These are phyloP conservation scores for Charanyca ferruginea DNA, from an alignment of 2,888 invertebrate species.

Conservation along the genomic window DNA sequence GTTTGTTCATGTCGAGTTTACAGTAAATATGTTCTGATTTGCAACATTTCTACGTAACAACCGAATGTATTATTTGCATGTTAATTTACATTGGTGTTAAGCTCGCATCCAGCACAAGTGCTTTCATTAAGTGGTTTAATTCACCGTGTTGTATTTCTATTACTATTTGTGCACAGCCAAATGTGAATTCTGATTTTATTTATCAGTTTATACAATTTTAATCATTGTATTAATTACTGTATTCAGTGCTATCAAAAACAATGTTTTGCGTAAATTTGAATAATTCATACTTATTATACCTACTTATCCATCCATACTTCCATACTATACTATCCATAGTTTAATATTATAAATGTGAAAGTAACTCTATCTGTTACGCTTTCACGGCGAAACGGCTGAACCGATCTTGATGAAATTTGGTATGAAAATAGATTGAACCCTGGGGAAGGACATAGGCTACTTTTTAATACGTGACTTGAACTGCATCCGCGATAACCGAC, in stretches of 20 bases:
- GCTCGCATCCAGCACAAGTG: conserved; percentile 24
- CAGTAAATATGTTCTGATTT: conserved; percentile 51
- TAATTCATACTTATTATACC: too few species aligned
- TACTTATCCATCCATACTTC: too few species aligned
- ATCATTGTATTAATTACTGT: conserved; percentile 24
- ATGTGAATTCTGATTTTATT: conserved; percentile 29
- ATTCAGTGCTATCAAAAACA: not conserved
- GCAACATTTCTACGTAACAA: conserved; percentile 41
- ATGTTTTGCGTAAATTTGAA: conserved; percentile 20
- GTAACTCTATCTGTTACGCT: too few species aligned
- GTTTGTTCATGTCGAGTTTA: conserved; percentile 32
- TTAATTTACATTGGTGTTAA: conserved; percentile 49
- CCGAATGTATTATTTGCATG: conserved; percentile 56
- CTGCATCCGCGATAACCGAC: too few species aligned
- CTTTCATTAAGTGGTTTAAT: conserved; percentile 28
- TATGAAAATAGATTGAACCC: too few species aligned
- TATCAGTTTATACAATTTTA: conserved; percentile 26
- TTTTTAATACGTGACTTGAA: too few species aligned
- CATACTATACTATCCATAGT: too few species aligned
- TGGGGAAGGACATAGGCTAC: too few species aligned
- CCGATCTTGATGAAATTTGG: too few species aligned
- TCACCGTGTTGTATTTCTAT: conserved; percentile 33
- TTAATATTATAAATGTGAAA: too few species aligned
- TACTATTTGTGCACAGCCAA: conserved; percentile 28
- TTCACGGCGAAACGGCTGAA: too few species aligned